phyloP scores from a whole-genome alignment of 2,888 invertebrate species.

The Dynastes maya region DNA sequence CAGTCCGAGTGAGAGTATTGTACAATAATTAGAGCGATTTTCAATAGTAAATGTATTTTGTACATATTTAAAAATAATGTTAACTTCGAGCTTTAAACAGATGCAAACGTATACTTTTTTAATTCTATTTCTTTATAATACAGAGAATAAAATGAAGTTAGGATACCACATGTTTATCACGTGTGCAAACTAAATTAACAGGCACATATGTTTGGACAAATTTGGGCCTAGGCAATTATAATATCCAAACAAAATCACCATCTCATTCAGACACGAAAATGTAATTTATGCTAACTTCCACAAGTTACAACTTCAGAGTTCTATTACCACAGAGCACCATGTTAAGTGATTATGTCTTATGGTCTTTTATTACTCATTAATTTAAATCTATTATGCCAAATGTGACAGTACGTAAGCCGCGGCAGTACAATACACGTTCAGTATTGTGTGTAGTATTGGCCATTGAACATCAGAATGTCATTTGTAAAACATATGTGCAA shows the following conservation, averaged over 20 bases:
- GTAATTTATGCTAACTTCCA: too few species aligned
- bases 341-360: neutral
- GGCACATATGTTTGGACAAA: slow-evolving; percentile 7
- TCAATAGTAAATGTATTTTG: too few species aligned
- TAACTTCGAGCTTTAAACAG: too few species aligned
- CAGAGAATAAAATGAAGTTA: neutral
- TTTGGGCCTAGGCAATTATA: neutral
- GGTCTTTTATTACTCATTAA: slow-evolving; percentile 1
- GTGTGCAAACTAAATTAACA: slow-evolving; percentile 1
- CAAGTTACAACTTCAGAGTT: too few species aligned
- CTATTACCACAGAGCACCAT: too few species aligned
- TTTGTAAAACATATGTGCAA: slow-evolving; percentile 44
- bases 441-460: slow-evolving; percentile 11
- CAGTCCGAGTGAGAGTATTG: too few species aligned
- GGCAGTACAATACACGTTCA: too few species aligned
- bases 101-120: too few species aligned
- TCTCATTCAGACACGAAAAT: neutral
- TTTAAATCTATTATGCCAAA: slow-evolving; percentile 14
- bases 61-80: too few species aligned
- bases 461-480: slow-evolving; percentile 23
- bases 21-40: too few species aligned
- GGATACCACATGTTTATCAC: slow-evolving; percentile 8
- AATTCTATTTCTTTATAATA: too few species aligned
- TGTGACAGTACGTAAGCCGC: neutral
- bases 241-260: neutral